A percentile compares a stretch with the other conserved stretches of the same genome.
Conservation (phyloP, 2,113 vertebrate species). For the Psilopsiagon aymara region DNA sequence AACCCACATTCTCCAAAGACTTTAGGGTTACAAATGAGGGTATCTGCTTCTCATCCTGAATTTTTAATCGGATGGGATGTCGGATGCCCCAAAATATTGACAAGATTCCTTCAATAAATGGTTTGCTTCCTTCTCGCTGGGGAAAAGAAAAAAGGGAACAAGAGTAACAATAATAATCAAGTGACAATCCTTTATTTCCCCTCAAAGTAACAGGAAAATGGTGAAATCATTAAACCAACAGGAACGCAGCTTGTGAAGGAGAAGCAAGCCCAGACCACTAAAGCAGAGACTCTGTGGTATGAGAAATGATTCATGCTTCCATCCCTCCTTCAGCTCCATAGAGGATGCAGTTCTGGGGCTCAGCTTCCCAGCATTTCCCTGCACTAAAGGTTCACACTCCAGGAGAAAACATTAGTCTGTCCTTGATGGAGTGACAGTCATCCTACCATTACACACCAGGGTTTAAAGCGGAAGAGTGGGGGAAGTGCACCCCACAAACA, state of each 20-base stretch:
- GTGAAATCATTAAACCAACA: rapidly evolving
- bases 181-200: rapidly evolving
- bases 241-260: not conserved
- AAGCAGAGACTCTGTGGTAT: too few species aligned
- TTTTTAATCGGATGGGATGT: conserved; percentile 88
- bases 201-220: not conserved
- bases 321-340: not conserved
- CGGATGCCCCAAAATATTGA: conserved; percentile 90
- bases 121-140: conserved; percentile 70
- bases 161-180: not conserved
- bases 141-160: not conserved
- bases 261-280: not conserved
- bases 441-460: too few species aligned
- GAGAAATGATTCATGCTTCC: not conserved
- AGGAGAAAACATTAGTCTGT: not conserved
- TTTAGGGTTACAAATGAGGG: conserved; percentile 66
- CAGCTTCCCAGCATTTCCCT: rapidly evolving
- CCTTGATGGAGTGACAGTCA: too few species aligned
- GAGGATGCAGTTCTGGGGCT: not conserved
- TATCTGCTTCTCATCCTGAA: conserved; percentile 89
- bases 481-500: too few species aligned
- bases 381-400: rapidly evolving
- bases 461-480: not conserved
- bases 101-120: conserved; percentile 86
- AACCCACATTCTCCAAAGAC: conserved; percentile 66